Percentiles rank a stretch among this genome's conserved stretches.
These are phyloP conservation scores for Dasyornis broadbenti DNA, from an alignment of 2,113 vertebrate genomes.

Conservation along the genomic window DNA sequence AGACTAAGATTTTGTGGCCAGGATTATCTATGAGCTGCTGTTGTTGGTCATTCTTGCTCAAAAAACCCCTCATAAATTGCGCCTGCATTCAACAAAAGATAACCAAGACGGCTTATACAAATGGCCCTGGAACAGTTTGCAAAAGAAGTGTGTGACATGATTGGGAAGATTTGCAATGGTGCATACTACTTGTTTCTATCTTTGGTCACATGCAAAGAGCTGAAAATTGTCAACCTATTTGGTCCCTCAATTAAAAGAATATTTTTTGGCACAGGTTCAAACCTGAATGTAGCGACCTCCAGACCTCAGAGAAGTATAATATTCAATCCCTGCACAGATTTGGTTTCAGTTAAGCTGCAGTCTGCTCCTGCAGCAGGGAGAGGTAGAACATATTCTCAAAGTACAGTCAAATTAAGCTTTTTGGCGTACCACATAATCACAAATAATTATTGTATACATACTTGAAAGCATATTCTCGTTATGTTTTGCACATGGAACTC, in stretches of 20 bases:
- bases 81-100: not conserved
- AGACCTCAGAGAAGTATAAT: slow-evolving; percentile 20
- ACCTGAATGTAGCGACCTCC: not conserved
- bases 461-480: slow-evolving; percentile 3
- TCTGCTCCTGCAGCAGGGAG: not conserved
- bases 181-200: not conserved
- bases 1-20: not conserved
- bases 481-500: slow-evolving; percentile 38
- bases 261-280: slow-evolving; percentile 35
- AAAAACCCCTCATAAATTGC: not conserved
- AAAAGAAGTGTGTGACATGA: not conserved
- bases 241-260: not conserved
- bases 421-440: slow-evolving; percentile 54
- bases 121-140: not conserved
- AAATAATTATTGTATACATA: slow-evolving; percentile 40
- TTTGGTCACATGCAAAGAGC: not conserved
- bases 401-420: slow-evolving; percentile 47
- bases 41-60: not conserved
- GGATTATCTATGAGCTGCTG: not conserved
- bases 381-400: slow-evolving; percentile 29
- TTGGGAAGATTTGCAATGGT: not conserved
- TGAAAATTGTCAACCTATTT: slow-evolving; percentile 27
- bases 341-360: slow-evolving; percentile 45
- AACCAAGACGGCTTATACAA: not conserved
- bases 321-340: slow-evolving; percentile 23